Evolutionary conservation across 1,140 invertebrate genomes (phyloP).

Genomic region (Drosophila nikananu): DNA sequence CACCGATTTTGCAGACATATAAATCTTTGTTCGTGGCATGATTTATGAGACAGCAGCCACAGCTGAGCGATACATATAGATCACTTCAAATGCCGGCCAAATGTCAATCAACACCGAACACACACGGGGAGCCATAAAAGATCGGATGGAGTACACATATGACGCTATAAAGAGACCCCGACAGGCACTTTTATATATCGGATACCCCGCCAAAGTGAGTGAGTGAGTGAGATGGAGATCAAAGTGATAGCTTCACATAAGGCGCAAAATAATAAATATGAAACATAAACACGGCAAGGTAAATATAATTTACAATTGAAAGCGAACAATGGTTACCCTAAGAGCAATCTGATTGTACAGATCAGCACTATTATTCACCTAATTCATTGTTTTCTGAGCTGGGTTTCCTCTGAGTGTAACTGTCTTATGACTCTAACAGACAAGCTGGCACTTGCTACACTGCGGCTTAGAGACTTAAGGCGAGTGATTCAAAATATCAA

Average conservation of each 20-base stretch:
- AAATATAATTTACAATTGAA: conserved; percentile 7
- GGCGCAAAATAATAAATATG: conserved; percentile 23
- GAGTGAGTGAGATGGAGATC: conserved; percentile 27
- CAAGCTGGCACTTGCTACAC: conserved; percentile 4
- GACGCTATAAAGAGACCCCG: conserved; percentile 14
- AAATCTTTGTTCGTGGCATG: conserved; percentile 58
- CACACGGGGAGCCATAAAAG: conserved; percentile 32
- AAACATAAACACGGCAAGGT: conserved; percentile 13
- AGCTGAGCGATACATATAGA: conserved; percentile 52
- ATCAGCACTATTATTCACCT: conserved; percentile 12
- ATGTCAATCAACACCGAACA: conserved; percentile 69
- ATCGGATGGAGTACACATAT: conserved; percentile 36
- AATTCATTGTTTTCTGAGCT: conserved; percentile 4
- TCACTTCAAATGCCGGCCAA: conserved; percentile 68
- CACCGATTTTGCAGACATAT: conserved; percentile 44
- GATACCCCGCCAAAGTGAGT: conserved; percentile 25
- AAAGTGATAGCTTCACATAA: conserved; percentile 31
- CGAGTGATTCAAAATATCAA: neutral
- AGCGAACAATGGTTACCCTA: conserved; percentile 25
- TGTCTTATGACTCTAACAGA: conserved; percentile 1
- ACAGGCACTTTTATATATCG: conserved; percentile 51
- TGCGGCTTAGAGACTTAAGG: neutral
- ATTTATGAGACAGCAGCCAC: conserved; percentile 66
- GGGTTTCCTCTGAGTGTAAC: neutral
- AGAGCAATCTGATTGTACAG: neutral